These are phyloP conservation scores for Serilophus lunatus DNA, from an alignment of 2,113 vertebrate species.

Conservation along the genomic window DNA sequence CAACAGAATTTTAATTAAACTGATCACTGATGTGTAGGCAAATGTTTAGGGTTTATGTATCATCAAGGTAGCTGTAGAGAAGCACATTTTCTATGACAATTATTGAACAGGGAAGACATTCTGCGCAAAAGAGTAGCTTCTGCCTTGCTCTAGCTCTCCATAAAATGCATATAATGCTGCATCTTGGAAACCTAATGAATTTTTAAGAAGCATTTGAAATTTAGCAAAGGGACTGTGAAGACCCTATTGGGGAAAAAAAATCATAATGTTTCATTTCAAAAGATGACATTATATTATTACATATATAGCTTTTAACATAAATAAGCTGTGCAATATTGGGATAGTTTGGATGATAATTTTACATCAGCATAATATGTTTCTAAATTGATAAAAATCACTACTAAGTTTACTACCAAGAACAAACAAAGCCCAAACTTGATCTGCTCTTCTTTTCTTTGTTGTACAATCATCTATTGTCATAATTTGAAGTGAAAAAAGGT, in stretches of 20 bases:
- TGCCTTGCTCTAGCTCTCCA: background rate
- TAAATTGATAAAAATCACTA: background rate
- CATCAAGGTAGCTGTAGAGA: background rate
- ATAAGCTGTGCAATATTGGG: background rate
- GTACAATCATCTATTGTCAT: background rate
- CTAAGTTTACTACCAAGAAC: background rate
- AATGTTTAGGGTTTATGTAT: background rate
- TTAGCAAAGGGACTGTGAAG: background rate
- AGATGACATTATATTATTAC: background rate
- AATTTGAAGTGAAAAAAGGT: background rate
- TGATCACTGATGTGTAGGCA: background rate
- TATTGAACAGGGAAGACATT: background rate
- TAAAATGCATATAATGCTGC: background rate
- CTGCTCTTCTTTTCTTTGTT: background rate
- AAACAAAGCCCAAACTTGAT: background rate
- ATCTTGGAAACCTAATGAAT: background rate
- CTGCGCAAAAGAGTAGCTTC: background rate
- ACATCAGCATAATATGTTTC: background rate
- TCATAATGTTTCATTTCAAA: background rate
- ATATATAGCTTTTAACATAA: background rate
- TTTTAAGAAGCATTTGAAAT: constrained; percentile 19
- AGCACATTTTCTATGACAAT: background rate
- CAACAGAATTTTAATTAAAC: background rate
- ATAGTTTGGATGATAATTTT: constrained; percentile 3
- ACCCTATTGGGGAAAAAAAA: background rate